These are phyloP conservation scores for Hedya salicella DNA, from an alignment of 2,888 invertebrate genomes.

Conservation along the genomic window DNA sequence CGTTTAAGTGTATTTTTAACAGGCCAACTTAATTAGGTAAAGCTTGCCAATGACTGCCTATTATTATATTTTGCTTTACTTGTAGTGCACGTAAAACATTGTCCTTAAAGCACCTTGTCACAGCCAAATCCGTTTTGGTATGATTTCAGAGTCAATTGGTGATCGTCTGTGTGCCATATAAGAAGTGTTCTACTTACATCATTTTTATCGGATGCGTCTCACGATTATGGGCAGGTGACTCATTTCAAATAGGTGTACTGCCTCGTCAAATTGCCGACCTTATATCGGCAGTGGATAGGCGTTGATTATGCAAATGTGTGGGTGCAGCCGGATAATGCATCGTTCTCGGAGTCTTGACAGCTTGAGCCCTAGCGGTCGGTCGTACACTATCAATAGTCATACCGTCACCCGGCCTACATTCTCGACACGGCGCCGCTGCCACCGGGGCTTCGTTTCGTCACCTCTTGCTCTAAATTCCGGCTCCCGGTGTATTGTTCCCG, in stretches of 20 bases:
- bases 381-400: constrained; percentile 73
- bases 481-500: constrained; percentile 68
- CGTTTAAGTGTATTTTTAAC: background rate
- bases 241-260: constrained; percentile 31
- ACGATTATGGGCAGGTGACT: constrained; percentile 34
- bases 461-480: constrained; percentile 72
- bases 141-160: constrained; percentile 30
- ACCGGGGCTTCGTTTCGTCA: constrained; percentile 70
- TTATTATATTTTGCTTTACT: background rate
- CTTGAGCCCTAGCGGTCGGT: constrained; percentile 45
- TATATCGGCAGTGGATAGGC: constrained; percentile 25
- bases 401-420: constrained; percentile 76
- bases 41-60: background rate
- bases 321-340: constrained; percentile 29
- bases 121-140: constrained; percentile 22
- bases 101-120: constrained; percentile 5
- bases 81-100: constrained; percentile 2
- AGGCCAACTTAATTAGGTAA: background rate
- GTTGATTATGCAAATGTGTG: constrained; percentile 30
- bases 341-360: constrained; percentile 14
- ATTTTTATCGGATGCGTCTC: constrained; percentile 35
- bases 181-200: constrained; percentile 38
- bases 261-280: constrained; percentile 31
- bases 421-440: constrained; percentile 62
- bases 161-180: constrained; percentile 35